Evolutionary conservation across 2,888 invertebrate species (phyloP), one percentile per base, ranked within the genome.

Genomic region (Dendrolimus houi): DNA sequence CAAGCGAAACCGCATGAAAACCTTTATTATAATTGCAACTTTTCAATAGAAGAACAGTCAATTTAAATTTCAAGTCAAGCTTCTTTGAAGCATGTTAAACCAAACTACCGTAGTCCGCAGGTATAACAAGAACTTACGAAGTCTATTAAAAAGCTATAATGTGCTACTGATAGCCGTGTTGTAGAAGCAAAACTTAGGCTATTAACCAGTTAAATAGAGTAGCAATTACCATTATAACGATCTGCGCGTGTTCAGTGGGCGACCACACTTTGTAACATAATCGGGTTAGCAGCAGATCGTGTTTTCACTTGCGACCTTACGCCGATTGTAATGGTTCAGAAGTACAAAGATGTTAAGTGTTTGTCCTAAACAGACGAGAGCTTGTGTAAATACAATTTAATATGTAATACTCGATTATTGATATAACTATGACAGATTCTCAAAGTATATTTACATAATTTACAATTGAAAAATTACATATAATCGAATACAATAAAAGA

Each of bases 141-240:
- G 60, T 64, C 59, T 59, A 65, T 70, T 65, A 63, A 60, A 65
- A 66, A 65, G 62, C 66, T 62, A 70, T 69, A 67, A 71, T 65
- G 64, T 68, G 64, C 59, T 56, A 66, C 65, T 67, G 68, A 70
- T 64, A 61, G 64, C 12, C 47, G 47, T 47, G 47, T 10, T 10
- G 12, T 9, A 10, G 47, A 47, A 47, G 59, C 57, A 65, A 60
- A 69, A 66, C 62, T 64, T 65, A 59, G 62, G 61, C 63, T 67
- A 67, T 67, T 68, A 67, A 57, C 58, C 64, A 64, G 63, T 62
- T 61, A 66, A 66, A 59, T 66, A 60, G 63, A 56, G 60, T 55
- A 64, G 67, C 62, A 61, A 68, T 70, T 68, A 67, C 60, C 57
- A 55, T 9, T 56, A 55, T 60, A 60, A 66, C 62, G 59, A 59